Conservation (phyloP, 1,140 invertebrate genomes). For the Steinernema feltiae region DNA sequence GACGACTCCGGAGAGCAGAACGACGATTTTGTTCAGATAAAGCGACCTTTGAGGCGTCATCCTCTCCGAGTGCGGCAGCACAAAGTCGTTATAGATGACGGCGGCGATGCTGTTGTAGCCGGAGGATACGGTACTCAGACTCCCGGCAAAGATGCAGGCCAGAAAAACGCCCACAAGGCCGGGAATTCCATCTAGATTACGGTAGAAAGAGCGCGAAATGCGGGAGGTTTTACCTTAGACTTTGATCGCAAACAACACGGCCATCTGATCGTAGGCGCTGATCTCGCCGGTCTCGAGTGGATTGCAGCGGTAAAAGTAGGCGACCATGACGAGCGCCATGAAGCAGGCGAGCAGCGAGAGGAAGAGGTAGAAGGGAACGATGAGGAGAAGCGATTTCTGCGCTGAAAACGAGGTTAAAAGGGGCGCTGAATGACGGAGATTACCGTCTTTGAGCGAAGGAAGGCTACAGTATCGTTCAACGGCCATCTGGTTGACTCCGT, state of each 20-base stretch:
- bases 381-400: not conserved
- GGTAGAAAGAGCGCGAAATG: too few species aligned
- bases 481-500: constrained; percentile 15
- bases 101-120: not conserved
- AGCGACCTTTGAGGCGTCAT: too few species aligned
- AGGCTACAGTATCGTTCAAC: constrained; percentile 17
- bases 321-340: not conserved
- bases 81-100: not conserved
- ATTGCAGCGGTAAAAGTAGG: constrained; percentile 16
- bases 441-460: not conserved
- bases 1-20: not conserved
- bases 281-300: constrained; percentile 17
- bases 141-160: not conserved
- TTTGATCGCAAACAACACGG: not conserved
- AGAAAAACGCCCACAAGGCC: not conserved
- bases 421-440: too few species aligned
- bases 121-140: not conserved
- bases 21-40: not conserved
- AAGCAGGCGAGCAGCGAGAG: not conserved
- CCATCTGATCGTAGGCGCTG: constrained; percentile 8
- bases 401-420: not conserved
- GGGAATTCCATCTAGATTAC: too few species aligned
- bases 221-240: not conserved
- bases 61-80: not conserved
- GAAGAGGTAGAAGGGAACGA: not conserved